Conservation (phyloP, 2,888 invertebrate genomes). For the Zootermopsis nevadensis region DNA sequence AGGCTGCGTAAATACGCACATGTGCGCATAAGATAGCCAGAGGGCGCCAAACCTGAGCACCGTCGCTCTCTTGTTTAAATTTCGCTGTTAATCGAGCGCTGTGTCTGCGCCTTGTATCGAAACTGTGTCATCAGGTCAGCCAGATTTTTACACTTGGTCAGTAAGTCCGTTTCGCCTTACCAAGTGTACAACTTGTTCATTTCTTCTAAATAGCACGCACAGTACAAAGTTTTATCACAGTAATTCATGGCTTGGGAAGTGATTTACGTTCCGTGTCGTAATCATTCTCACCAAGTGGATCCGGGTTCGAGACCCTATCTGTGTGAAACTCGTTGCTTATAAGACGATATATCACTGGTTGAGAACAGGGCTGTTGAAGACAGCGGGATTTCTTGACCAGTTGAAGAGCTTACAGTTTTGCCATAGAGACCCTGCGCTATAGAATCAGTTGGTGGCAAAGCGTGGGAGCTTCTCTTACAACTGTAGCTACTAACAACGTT, state of each 20-base stretch:
- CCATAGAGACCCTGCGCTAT: too few species aligned
- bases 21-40: not conserved
- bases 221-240: not conserved
- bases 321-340: too few species aligned
- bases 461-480: too few species aligned
- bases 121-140: conserved; percentile 42
- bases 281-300: not conserved
- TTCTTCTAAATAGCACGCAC: not conserved
- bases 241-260: not conserved
- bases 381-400: too few species aligned
- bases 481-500: too few species aligned
- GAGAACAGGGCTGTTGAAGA: too few species aligned
- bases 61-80: not conserved
- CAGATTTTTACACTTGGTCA: conserved; percentile 7
- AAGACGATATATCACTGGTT: too few species aligned
- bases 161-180: not conserved
- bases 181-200: not conserved
- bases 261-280: not conserved
- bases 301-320: not conserved
- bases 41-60: too few species aligned
- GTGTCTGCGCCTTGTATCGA: not conserved
- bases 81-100: not conserved
- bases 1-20: not conserved
- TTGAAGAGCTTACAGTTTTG: too few species aligned
- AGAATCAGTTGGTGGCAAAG: too few species aligned